phyloP scores from a whole-genome alignment of 2,888 invertebrate genomes.

The Fabriciana adippe region DNA sequence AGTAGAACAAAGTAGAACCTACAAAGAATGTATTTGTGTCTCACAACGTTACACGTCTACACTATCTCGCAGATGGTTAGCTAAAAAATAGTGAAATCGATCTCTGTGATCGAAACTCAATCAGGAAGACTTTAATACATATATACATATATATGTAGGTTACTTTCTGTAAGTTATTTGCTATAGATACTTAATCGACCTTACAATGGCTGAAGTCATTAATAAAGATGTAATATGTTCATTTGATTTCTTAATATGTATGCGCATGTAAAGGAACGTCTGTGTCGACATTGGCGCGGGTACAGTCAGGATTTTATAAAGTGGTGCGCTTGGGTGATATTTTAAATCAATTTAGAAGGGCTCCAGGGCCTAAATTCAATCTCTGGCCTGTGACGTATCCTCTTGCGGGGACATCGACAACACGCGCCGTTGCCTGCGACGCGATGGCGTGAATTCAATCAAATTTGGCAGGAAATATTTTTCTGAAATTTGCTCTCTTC shows the following conservation, averaged over 20 bases:
- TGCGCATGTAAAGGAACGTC: too few relatives aligned
- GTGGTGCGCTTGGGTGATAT: slow-evolving; percentile 53
- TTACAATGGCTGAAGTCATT: not conserved
- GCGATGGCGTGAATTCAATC: slow-evolving; percentile 60
- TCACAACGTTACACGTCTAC: too few relatives aligned
- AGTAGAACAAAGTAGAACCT: too few relatives aligned
- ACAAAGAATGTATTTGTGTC: too few relatives aligned
- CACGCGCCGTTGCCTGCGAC: slow-evolving; percentile 52
- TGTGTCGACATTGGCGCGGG: not conserved
- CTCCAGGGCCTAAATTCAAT: slow-evolving; percentile 76
- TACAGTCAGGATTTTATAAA: slow-evolving; percentile 23
- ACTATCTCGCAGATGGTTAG: too few relatives aligned
- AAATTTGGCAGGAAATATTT: slow-evolving; percentile 56
- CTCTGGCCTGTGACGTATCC: slow-evolving; percentile 65
- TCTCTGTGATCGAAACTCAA: too few relatives aligned
- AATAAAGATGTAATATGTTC: not conserved
- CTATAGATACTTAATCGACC: too few relatives aligned
- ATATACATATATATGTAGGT: too few relatives aligned
- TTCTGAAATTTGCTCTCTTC: slow-evolving; percentile 46
- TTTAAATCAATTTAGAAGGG: slow-evolving; percentile 76
- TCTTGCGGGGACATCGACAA: slow-evolving; percentile 60
- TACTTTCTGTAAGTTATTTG: too few relatives aligned
- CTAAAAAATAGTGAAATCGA: too few relatives aligned
- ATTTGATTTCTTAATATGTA: too few relatives aligned
- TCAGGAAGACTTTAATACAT: too few relatives aligned